Evolutionary conservation across 2,113 vertebrate species (phyloP).

Genomic region (Callaeas wilsoni): DNA sequence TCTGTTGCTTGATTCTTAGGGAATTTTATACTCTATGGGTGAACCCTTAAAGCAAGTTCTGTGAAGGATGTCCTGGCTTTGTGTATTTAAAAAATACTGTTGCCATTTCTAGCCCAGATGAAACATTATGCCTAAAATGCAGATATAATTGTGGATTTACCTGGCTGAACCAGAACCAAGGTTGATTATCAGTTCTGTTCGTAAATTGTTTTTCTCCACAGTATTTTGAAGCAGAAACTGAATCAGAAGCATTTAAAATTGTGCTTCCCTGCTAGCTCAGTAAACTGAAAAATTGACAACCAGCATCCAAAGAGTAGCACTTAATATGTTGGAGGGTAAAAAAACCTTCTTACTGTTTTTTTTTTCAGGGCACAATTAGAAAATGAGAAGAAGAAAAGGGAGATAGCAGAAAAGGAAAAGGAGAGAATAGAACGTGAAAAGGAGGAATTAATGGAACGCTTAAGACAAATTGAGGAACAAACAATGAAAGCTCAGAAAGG

Average conservation of each 20-base stretch:
- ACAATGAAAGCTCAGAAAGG: constrained; percentile 95
- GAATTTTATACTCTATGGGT: background rate
- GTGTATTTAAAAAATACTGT: background rate
- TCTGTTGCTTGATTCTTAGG: background rate
- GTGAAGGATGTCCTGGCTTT: background rate
- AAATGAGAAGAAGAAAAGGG: constrained; percentile 97
- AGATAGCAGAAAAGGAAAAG: constrained; percentile 95
- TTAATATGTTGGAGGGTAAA: background rate
- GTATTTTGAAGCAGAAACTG: background rate
- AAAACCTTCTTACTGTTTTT: background rate
- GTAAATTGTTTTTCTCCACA: background rate
- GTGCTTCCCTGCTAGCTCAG: background rate
- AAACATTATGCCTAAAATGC: background rate
- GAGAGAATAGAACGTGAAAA: constrained; percentile 96
- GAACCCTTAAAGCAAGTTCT: background rate
- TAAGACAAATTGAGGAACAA: constrained; percentile 93
- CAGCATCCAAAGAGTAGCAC: background rate
- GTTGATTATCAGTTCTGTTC: background rate
- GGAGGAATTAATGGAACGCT: constrained; percentile 90
- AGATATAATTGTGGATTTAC: background rate
- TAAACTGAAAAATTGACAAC: background rate
- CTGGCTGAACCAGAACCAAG: background rate
- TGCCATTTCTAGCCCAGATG: background rate
- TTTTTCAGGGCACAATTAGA: constrained; percentile 88
- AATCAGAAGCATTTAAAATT: background rate